Evolutionary conservation across 2,797 vertebrate species (phyloP).

Genomic region (Chanos chanos): DNA sequence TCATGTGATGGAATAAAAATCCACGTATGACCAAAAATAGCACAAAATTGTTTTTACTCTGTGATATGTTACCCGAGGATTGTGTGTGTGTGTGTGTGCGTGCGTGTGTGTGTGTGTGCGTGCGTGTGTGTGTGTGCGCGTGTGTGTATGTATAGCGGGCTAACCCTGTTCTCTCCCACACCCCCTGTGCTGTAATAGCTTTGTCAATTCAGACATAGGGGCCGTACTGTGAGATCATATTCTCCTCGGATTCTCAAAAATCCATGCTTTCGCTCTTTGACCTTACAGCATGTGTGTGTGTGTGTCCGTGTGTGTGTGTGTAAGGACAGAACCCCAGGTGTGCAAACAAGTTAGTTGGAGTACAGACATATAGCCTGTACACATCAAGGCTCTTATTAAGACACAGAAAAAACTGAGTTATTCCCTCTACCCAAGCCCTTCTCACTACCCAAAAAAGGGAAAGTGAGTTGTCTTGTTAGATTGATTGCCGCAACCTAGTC

Average conservation of each 20-base stretch:
- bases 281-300: not conserved
- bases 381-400: no score
- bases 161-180: not conserved
- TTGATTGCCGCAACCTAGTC: conserved; percentile 49
- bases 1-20: no score
- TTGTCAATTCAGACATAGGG: not conserved
- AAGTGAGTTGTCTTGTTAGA: conserved; percentile 16
- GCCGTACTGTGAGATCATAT: not conserved
- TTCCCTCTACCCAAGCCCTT: no score
- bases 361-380: not conserved
- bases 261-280: conserved; percentile 7
- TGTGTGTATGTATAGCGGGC: not conserved
- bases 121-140: conserved; percentile 5
- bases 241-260: not conserved
- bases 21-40: not conserved
- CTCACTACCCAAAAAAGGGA: conserved; percentile 12
- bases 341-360: no score
- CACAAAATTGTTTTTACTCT: no score
- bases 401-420: no score
- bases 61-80: no score
- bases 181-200: not conserved
- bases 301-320: no score
- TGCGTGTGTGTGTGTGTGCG: conserved; percentile 16
- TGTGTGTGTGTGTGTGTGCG: conserved; percentile 8
- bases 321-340: no score